A percentile compares a stretch with the other conserved stretches of the same genome.
phyloP scores from a whole-genome alignment of 2,888 invertebrate species.

The Rhorus exstirpatorius region DNA sequence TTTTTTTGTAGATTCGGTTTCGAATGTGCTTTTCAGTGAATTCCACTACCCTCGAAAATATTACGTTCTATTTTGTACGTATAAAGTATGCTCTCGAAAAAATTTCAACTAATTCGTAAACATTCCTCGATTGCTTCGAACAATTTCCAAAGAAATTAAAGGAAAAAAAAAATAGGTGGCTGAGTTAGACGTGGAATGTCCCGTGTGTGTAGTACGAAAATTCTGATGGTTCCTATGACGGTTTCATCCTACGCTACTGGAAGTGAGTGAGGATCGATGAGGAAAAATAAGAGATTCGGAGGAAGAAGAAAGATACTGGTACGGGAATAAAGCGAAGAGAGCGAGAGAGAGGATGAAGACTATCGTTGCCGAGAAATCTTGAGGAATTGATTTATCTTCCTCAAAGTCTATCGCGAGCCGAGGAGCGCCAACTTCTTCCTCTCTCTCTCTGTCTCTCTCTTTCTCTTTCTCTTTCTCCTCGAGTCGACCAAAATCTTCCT shows the following conservation, averaged over 20 bases:
- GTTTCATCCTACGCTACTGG: slow-evolving; percentile 48
- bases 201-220: slow-evolving; percentile 27
- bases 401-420: slow-evolving; percentile 69
- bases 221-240: slow-evolving; percentile 59
- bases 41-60: no score
- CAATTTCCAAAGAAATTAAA: slow-evolving; percentile 16
- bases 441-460: slow-evolving; percentile 11
- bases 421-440: slow-evolving; percentile 63
- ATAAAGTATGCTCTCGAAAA: no score
- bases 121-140: no score
- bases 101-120: no score
- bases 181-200: not conserved
- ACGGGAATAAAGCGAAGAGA: slow-evolving; percentile 32
- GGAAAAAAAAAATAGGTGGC: not conserved
- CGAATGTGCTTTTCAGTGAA: no score
- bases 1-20: no score
- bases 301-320: slow-evolving; percentile 1
- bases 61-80: no score
- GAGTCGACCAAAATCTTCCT: slow-evolving; percentile 42
- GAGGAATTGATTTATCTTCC: slow-evolving; percentile 77
- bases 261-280: slow-evolving; percentile 16
- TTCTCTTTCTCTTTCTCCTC: slow-evolving; percentile 5
- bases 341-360: slow-evolving; percentile 45
- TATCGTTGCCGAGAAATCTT: slow-evolving; percentile 73
- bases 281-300: slow-evolving; percentile 46